Evolutionary conservation across 2,797 vertebrate genomes (phyloP).

Genomic region (Pangasius krempfi): DNA sequence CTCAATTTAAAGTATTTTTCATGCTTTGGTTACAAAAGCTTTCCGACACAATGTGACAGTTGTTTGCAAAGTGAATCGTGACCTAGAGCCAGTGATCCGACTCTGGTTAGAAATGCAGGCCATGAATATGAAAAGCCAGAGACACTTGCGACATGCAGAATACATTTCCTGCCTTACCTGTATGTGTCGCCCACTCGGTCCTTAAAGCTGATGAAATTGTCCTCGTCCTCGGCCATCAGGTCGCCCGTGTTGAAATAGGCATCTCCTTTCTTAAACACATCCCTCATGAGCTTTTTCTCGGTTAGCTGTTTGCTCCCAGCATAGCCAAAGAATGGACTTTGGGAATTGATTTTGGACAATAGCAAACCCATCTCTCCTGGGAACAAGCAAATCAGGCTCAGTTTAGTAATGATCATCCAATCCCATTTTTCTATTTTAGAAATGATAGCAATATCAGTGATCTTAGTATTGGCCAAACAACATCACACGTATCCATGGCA

Average conservation of each 20-base stretch:
- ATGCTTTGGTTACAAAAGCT: background rate
- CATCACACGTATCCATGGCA: background rate
- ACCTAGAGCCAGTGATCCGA: background rate
- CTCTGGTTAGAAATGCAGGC: background rate
- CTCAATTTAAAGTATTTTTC: background rate
- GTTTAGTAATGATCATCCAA: background rate
- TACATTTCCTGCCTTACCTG: conserved; percentile 34
- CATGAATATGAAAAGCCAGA: background rate
- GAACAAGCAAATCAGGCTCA: conserved; percentile 18
- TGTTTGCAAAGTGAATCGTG: background rate
- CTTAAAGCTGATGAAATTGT: conserved; percentile 88
- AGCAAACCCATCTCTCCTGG: conserved; percentile 89
- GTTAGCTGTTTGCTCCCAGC: conserved; percentile 86
- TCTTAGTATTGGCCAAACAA: background rate
- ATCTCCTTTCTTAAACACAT: conserved; percentile 88
- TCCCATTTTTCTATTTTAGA: background rate
- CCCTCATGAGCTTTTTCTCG: conserved; percentile 83
- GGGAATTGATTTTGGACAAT: conserved; percentile 79
- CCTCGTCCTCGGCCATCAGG: conserved; percentile 85
- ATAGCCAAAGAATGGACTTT: conserved; percentile 91
- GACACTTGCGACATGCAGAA: background rate
- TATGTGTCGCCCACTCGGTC: conserved; percentile 93
- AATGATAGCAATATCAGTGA: background rate
- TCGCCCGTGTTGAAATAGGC: conserved; percentile 93
- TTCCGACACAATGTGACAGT: background rate